Evolutionary conservation across 2,888 invertebrate species (phyloP), one percentile per base, ranked within the genome.

Genomic region (Ethmia dodecea): DNA sequence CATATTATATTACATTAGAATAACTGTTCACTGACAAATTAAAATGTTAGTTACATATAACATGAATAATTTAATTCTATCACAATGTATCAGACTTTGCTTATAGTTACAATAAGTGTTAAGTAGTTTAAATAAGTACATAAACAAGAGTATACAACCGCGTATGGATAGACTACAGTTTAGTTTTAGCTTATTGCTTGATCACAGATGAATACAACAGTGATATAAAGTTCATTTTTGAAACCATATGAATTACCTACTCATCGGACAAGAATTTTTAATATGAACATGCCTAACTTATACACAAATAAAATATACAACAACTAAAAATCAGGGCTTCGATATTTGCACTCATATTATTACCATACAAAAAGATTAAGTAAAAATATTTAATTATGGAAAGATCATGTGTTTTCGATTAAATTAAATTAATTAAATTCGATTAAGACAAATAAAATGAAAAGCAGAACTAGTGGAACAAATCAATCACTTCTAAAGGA

Each of bases 61-160:
- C 63, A 58, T 60, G 58, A 66, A 64, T 61, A 69, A 67, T 65
- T 67, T 67, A 61, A 51, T 52, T 55, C 55, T 76, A 78, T 75
- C 75, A 75, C 76, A 67, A 61, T 60, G 48, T 61, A 58, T 73
- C 68, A 73, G 72, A 74, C 74, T 72, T 72, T 59, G 50, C 64
- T 66, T 67, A 73, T 47, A 53, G 38, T 49, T 46, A 52, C 35
- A 47, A 49, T 53, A 58, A 52, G 57, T 52, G 57, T 54, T 49
- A 57, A 54, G 53, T 52, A 52, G 43, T 56, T 62, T 56, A 52
- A 52, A 56, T 62, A 51, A 59, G 52, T 50, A 53, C 59, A 56
- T 41, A 51, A 56, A 55, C 55, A 57, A 51, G 43, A 55, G 49
- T 60, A 60, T 43, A 55, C 58, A 45, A 52, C 55, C n/a, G n/a